Conservation (phyloP, 2,888 invertebrate genomes). For the Cheilosia vernalis region DNA sequence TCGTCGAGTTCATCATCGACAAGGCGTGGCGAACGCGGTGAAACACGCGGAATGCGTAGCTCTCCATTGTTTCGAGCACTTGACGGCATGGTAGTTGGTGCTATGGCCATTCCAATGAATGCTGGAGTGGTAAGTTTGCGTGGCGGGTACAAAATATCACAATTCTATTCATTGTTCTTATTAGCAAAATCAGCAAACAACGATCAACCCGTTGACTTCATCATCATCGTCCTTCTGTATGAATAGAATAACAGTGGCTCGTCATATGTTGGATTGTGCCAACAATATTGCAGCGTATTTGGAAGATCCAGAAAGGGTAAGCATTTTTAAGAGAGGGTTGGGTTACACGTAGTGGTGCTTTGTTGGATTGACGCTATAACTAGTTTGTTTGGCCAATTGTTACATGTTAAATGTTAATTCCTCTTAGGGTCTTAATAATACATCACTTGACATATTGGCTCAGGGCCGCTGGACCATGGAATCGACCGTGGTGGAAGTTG, state of each 20-base stretch:
- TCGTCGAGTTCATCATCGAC: constrained; percentile 78
- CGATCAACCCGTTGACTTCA: constrained; percentile 80
- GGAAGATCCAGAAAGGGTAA: constrained; percentile 82
- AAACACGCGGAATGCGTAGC: constrained; percentile 80
- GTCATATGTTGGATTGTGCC: constrained; percentile 83
- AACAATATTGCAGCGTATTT: constrained; percentile 83
- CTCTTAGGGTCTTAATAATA: constrained; percentile 82
- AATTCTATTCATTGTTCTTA: constrained; percentile 4
- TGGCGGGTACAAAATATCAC: background rate
- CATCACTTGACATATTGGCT: constrained; percentile 82
- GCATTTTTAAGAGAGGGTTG: background rate
- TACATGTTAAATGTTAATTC: constrained; percentile 22
- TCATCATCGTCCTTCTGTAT: constrained; percentile 83
- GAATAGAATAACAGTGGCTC: constrained; percentile 83
- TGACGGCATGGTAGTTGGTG: constrained; percentile 83
- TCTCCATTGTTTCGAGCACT: constrained; percentile 81
- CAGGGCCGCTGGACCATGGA: constrained; percentile 84
- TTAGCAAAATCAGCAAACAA: constrained; percentile 78
- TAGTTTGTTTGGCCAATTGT: background rate
- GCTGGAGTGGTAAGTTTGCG: constrained; percentile 74
- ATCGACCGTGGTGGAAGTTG: constrained; percentile 83
- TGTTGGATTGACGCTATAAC: background rate
- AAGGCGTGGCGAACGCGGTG: constrained; percentile 82
- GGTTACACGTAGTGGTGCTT: constrained; percentile 10
- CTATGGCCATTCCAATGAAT: constrained; percentile 83